phyloP scores from a whole-genome alignment of 2,888 invertebrate species.

The Plusia festucae region DNA sequence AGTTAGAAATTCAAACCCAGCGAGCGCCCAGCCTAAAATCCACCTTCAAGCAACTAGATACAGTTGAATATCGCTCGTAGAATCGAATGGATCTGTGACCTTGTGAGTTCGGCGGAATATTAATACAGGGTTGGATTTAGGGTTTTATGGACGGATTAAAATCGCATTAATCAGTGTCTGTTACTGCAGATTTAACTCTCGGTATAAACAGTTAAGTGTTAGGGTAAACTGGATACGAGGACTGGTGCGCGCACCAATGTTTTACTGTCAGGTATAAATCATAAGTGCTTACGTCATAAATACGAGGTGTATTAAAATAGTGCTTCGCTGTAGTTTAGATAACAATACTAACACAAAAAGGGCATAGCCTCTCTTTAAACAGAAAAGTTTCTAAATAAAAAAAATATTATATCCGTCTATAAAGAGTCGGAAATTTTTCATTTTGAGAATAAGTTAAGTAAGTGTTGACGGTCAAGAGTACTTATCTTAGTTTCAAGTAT shows the following conservation, averaged over 20 bases:
- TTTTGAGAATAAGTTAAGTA: no score
- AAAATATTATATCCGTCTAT: no score
- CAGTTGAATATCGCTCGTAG: slow-evolving; percentile 70
- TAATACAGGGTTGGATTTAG: slow-evolving; percentile 89
- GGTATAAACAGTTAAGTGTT: slow-evolving; percentile 89
- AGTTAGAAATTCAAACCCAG: slow-evolving; percentile 77
- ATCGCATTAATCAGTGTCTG: slow-evolving; percentile 92
- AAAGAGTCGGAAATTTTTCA: no score
- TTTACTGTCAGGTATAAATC: slow-evolving; percentile 22
- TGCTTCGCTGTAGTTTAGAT: background rate
- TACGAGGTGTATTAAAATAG: background rate
- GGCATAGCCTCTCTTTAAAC: no score
- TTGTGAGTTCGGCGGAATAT: slow-evolving; percentile 87
- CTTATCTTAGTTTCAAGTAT: no score
- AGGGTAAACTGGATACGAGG: slow-evolving; percentile 82
- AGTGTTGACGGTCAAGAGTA: no score
- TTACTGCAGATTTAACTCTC: slow-evolving; percentile 85
- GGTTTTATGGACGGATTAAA: slow-evolving; percentile 91
- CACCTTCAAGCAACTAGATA: slow-evolving; percentile 62
- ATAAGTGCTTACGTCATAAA: slow-evolving; percentile 8
- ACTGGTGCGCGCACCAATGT: slow-evolving; percentile 65
- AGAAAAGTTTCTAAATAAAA: no score
- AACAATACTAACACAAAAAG: no score
- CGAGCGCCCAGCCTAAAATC: slow-evolving; percentile 62
- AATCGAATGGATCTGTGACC: slow-evolving; percentile 74